Evolutionary conservation across 2,797 vertebrate genomes (phyloP).

Genomic region (Anguilla obscura): DNA sequence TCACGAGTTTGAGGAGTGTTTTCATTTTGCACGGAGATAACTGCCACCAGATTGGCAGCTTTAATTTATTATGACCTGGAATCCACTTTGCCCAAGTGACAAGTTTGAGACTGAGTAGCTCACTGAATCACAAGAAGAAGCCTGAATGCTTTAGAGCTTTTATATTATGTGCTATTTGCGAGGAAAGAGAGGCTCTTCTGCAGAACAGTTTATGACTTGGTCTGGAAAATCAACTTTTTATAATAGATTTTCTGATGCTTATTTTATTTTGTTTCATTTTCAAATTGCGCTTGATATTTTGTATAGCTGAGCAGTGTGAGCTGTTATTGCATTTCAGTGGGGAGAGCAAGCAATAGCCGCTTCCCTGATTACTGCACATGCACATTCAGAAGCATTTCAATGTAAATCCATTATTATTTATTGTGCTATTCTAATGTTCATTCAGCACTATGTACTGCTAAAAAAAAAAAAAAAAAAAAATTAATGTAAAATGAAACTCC

Average conservation of each 20-base stretch:
- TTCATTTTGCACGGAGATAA: not conserved
- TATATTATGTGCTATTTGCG: not conserved
- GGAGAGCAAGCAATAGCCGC: not conserved
- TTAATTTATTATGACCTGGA: constrained; percentile 1
- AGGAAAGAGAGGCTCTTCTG: not conserved
- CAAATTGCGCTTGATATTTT: not conserved
- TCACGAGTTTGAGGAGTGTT: not conserved
- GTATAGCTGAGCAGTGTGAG: not conserved
- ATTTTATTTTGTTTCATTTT: not conserved
- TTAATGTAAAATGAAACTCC: not conserved
- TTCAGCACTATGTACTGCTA: not conserved
- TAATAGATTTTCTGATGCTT: not conserved
- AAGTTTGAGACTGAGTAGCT: not conserved
- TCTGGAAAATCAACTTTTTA: not conserved
- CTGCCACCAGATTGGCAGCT: not conserved
- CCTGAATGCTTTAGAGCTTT: not conserved
- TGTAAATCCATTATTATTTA: constrained; percentile 8
- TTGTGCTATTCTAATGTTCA: constrained; percentile 1
- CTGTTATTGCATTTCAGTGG: not conserved
- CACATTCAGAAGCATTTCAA: constrained; percentile 10
- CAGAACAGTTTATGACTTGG: not conserved
- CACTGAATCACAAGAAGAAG: not conserved
- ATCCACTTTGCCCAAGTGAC: not conserved
- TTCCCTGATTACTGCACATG: constrained; percentile 12
- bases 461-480: too few species aligned